Conservation (phyloP, 2,113 vertebrate species). For the Toxotes chatareus region DNA sequence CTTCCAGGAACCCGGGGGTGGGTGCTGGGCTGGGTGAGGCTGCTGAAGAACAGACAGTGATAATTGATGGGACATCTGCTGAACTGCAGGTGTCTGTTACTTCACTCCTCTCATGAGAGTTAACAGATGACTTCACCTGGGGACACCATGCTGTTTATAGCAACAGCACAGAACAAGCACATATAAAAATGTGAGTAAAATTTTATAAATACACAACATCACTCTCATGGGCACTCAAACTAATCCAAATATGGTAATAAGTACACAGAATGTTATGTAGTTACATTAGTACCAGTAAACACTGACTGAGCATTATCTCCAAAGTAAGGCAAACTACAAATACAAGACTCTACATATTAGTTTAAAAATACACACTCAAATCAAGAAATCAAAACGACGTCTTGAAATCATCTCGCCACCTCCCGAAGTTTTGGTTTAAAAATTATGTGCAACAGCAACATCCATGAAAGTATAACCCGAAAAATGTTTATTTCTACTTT, state of each 20-base stretch:
- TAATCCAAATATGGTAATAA: neutral
- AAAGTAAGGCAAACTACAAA: neutral
- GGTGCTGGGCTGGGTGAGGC: constrained; percentile 56
- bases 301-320: neutral
- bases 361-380: neutral
- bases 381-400: constrained; percentile 27
- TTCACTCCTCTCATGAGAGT: constrained; percentile 73
- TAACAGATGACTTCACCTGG: constrained; percentile 84
- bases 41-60: constrained; percentile 60
- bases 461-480: neutral
- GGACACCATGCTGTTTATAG: constrained; percentile 76
- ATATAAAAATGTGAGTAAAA: neutral
- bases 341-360: neutral
- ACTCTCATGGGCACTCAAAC: neutral
- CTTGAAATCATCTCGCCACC: neutral
- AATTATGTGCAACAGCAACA: neutral
- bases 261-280: neutral
- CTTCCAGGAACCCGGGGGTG: constrained; percentile 59
- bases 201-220: neutral
- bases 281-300: constrained; percentile 7
- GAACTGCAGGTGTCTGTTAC: constrained; percentile 83
- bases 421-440: constrained; percentile 7
- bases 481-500: constrained; percentile 31
- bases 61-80: constrained; percentile 78
- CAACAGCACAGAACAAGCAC: constrained; percentile 62